Evolutionary conservation across 2,797 vertebrate species (phyloP).

Genomic region (Protonibea diacanthus): DNA sequence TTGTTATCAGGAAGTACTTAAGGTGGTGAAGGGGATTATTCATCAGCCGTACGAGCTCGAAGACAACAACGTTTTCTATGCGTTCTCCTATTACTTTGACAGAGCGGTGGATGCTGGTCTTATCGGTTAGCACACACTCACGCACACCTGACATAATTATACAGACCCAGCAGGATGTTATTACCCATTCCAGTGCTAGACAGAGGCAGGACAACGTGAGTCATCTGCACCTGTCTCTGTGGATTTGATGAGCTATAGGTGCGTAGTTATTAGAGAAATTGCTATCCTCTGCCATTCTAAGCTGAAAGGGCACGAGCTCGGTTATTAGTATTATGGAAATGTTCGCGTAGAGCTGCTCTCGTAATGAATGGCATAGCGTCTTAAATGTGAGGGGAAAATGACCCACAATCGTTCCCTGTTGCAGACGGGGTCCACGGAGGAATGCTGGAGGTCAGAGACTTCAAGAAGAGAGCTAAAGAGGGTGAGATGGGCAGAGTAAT

Average conservation of each 20-base stretch:
- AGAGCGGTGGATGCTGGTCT: slow-evolving; percentile 92
- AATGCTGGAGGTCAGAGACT: slow-evolving; percentile 91
- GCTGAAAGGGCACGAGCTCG: slow-evolving; percentile 56
- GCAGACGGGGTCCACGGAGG: slow-evolving; percentile 91
- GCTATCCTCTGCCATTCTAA: slow-evolving; percentile 51
- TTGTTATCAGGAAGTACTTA: slow-evolving; percentile 93
- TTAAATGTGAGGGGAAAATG: slow-evolving; percentile 44
- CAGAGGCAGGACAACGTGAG: slow-evolving; percentile 61
- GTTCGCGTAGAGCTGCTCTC: slow-evolving; percentile 28
- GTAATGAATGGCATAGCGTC: slow-evolving; percentile 50
- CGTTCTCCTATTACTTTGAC: slow-evolving; percentile 98
- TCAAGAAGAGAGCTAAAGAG: slow-evolving; percentile 93
- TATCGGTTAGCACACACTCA: slow-evolving; percentile 87
- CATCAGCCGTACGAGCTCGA: slow-evolving; percentile 90
- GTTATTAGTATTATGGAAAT: slow-evolving; percentile 66
- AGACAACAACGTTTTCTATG: slow-evolving; percentile 89
- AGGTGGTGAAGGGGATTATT: slow-evolving; percentile 90
- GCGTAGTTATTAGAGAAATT: slow-evolving; percentile 72
- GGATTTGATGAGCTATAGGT: slow-evolving; percentile 67
- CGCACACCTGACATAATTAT: slow-evolving; percentile 68
- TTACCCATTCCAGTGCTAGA: slow-evolving; percentile 52
- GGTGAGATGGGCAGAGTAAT: slow-evolving; percentile 82
- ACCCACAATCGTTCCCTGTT: slow-evolving; percentile 61
- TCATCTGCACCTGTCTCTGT: slow-evolving; percentile 68
- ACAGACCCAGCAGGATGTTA: slow-evolving; percentile 52